These are phyloP conservation scores for Cephonodes hylas DNA, from an alignment of 2,888 invertebrate species.

Conservation along the genomic window DNA sequence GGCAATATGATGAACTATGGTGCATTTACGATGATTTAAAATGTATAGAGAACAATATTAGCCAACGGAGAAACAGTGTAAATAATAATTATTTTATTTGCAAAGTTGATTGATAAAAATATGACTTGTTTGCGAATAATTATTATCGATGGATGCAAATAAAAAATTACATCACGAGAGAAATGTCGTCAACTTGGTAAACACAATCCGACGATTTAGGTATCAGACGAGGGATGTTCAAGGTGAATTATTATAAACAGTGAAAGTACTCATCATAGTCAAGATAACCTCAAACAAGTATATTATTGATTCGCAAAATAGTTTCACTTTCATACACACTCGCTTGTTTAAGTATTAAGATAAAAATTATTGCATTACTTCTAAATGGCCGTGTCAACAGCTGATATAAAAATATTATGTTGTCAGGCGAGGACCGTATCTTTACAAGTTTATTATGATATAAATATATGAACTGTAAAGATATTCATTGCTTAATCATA, in stretches of 20 bases:
- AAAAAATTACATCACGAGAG: constrained; percentile 34
- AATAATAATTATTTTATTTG: not conserved
- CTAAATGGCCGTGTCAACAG: not conserved
- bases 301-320: not conserved
- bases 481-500: not conserved
- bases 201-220: constrained; percentile 35
- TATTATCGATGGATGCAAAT: constrained; percentile 18
- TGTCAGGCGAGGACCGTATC: not conserved
- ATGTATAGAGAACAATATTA: not conserved
- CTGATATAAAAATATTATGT: not conserved
- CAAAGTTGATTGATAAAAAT: constrained; percentile 14
- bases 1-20: not conserved
- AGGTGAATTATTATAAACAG: constrained; percentile 47
- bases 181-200: constrained; percentile 31
- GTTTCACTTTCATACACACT: not conserved
- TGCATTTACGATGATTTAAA: too few species aligned
- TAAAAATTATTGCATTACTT: not conserved
- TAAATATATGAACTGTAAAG: not conserved
- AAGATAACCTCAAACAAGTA: constrained; percentile 33
- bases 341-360: not conserved
- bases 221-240: constrained; percentile 36
- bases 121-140: constrained; percentile 17
- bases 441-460: not conserved
- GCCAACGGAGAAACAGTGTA: not conserved
- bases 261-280: constrained; percentile 33